These are phyloP conservation scores for Pseudomugil gertrudae DNA, from an alignment of 2,797 vertebrate species.

Conservation along the genomic window DNA sequence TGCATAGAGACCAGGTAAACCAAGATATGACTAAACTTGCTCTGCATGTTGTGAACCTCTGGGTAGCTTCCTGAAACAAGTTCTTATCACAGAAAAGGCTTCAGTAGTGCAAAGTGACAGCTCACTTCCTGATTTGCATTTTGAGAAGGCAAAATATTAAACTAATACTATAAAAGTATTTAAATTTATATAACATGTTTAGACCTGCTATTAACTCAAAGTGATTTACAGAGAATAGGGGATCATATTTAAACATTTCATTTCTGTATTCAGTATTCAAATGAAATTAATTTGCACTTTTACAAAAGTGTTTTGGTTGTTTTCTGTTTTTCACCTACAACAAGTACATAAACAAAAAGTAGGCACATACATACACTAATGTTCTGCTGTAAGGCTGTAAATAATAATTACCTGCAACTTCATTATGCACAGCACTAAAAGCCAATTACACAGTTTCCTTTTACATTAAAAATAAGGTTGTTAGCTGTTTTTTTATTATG, in stretches of 20 bases:
- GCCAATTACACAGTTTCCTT: too few species aligned
- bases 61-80: constrained; percentile 50
- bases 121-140: constrained; percentile 78
- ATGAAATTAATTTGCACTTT: neutral
- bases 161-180: too few species aligned
- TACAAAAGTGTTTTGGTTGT: neutral
- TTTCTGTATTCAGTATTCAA: constrained; percentile 5
- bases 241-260: constrained; percentile 49
- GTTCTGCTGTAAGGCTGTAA: too few species aligned
- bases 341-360: neutral
- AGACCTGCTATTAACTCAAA: constrained; percentile 36
- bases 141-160: constrained; percentile 68
- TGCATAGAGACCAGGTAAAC: constrained; percentile 56
- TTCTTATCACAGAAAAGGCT: constrained; percentile 67
- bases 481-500: neutral
- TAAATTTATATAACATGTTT: constrained; percentile 24
- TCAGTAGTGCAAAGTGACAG: constrained; percentile 52
- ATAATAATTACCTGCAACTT: too few species aligned
- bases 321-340: neutral
- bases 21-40: constrained; percentile 62
- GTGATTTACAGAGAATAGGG: constrained; percentile 43
- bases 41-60: constrained; percentile 45
- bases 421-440: too few species aligned
- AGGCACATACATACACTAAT: too few species aligned
- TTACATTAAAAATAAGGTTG: too few species aligned